phyloP scores from a whole-genome alignment of 2,888 invertebrate genomes.

The Drosophila fulvimacula region DNA sequence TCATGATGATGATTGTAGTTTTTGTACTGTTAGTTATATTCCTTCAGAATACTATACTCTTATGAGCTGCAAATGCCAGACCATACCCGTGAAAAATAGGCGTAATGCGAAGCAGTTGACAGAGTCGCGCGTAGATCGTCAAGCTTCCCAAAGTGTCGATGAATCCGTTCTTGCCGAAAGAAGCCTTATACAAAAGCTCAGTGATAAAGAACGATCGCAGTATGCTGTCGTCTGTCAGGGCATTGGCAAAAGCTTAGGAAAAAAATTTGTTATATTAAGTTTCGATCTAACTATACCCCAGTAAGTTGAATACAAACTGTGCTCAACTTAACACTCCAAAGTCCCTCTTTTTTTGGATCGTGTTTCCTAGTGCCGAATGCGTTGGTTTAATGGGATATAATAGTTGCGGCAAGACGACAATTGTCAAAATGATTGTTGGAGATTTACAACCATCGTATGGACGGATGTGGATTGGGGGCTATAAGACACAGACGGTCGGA shows the following conservation, averaged over 20 bases:
- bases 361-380: conserved; percentile 55
- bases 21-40: conserved; percentile 1
- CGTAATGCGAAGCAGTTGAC: not conserved
- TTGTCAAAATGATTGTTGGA: conserved; percentile 48
- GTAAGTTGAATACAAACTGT: conserved; percentile 30
- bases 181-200: conserved; percentile 21
- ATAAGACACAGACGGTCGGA: conserved; percentile 16
- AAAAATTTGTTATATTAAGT: conserved; percentile 26
- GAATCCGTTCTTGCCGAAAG: conserved; percentile 42
- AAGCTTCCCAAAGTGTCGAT: conserved; percentile 15
- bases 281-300: conserved; percentile 51
- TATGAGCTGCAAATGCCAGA: conserved; percentile 1
- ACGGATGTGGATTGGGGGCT: conserved; percentile 51
- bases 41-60: conserved; percentile 7
- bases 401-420: conserved; percentile 54
- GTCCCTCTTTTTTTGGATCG: not conserved
- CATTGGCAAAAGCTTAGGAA: conserved; percentile 35
- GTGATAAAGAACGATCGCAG: conserved; percentile 3
- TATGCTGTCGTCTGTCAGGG: conserved; percentile 31
- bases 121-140: not conserved
- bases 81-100: not conserved
- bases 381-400: conserved; percentile 57
- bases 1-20: not conserved
- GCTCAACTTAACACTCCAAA: not conserved
- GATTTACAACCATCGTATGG: conserved; percentile 40